Percentiles rank a stretch among this genome's conserved stretches.
Conservation (phyloP, 1,140 invertebrate species). For the Drosophila sturtevanti region DNA sequence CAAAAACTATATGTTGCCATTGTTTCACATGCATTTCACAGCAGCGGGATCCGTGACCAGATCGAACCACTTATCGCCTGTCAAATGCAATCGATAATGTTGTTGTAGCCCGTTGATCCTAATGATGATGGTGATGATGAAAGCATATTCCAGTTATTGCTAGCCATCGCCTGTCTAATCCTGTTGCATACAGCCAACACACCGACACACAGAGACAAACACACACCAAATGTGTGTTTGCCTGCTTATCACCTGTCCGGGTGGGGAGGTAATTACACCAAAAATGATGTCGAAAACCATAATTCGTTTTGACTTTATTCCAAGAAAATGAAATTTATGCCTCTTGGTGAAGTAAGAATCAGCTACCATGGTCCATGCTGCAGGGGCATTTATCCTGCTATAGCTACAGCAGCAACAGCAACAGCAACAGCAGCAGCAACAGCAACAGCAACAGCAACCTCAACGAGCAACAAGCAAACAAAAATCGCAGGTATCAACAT, state of each 20-base stretch:
- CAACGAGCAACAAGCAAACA: slow-evolving; percentile 40
- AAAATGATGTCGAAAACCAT: slow-evolving; percentile 73
- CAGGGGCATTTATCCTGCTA: slow-evolving; percentile 73
- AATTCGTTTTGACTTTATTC: slow-evolving; percentile 77
- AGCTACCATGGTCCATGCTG: slow-evolving; percentile 53
- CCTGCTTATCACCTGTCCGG: slow-evolving; percentile 65
- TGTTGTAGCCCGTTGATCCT: slow-evolving; percentile 35
- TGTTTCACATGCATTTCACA: slow-evolving; percentile 52
- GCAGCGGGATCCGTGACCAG: slow-evolving; percentile 41
- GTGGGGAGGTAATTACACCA: slow-evolving; percentile 65
- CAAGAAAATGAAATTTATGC: slow-evolving; percentile 76
- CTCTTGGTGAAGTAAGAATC: slow-evolving; percentile 1
- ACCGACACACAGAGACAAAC: too few relatives aligned
- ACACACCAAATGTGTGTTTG: slow-evolving; percentile 25
- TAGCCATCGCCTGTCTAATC: slow-evolving; percentile 50
- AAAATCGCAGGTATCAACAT: slow-evolving; percentile 75
- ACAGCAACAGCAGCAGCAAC: slow-evolving; percentile 58
- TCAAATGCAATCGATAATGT: slow-evolving; percentile 69
- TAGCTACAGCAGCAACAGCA: slow-evolving; percentile 60
- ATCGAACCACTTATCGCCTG: slow-evolving; percentile 71
- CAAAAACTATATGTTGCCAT: slow-evolving; percentile 62
- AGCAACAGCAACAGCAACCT: slow-evolving; percentile 26
- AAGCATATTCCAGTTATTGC: slow-evolving; percentile 13
- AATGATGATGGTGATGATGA: slow-evolving; percentile 52
- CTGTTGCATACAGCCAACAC: too few relatives aligned